A percentile compares a stretch with the other conserved stretches of the same genome.
phyloP scores from a whole-genome alignment of 2,888 invertebrate species.

The Parasteatoda lunata region DNA sequence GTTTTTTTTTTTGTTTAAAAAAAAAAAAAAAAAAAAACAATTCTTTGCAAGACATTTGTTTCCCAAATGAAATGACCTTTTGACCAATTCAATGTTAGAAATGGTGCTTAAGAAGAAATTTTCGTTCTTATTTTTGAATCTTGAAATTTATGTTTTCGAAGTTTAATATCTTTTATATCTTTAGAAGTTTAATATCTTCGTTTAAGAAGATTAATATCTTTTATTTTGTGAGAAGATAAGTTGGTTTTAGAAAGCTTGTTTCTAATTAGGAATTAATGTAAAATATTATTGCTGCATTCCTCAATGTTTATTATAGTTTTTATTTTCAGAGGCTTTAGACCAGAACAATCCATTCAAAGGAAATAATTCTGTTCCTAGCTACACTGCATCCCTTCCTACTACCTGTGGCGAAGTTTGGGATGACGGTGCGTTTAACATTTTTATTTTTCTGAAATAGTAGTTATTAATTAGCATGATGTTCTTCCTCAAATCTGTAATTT shows the following conservation, averaged over 20 bases:
- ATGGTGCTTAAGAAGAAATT: not conserved
- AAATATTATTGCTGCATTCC: not conserved
- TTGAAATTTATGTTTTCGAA: not conserved
- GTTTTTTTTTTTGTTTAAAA: too few species aligned
- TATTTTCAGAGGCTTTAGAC: slow-evolving; percentile 15
- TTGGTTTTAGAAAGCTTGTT: not conserved
- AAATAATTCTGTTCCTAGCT: slow-evolving; percentile 46
- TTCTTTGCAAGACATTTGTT: too few species aligned
- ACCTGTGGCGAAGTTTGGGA: slow-evolving; percentile 46
- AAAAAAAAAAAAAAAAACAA: too few species aligned
- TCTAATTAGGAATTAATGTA: not conserved
- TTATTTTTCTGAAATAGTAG: too few species aligned
- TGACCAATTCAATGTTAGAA: too few species aligned
- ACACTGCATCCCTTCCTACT: slow-evolving; percentile 5
- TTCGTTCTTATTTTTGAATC: too few species aligned
- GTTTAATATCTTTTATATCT: not conserved
- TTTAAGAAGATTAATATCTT: not conserved
- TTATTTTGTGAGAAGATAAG: not conserved
- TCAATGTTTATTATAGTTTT: not conserved
- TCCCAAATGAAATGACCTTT: too few species aligned
- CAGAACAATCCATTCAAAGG: slow-evolving; percentile 50
- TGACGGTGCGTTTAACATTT: not conserved
- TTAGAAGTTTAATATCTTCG: not conserved
- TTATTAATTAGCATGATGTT: too few species aligned
- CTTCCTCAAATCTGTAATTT: too few species aligned